Conservation (phyloP, 2,888 invertebrate genomes). For the Cotesia congregata region DNA sequence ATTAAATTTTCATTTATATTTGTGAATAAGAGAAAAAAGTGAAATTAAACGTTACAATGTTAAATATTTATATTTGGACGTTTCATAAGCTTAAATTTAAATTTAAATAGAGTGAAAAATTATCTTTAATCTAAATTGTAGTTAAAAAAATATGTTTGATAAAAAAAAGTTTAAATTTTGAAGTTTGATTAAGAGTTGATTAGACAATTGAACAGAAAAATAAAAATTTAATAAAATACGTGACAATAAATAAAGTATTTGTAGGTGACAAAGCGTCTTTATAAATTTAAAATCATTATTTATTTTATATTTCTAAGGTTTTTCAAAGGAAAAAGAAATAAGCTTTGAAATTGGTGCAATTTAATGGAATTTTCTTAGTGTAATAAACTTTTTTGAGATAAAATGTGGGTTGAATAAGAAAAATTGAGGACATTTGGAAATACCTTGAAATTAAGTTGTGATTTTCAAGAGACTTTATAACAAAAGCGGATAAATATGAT, state of each 20-base stretch:
- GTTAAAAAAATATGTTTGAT: not conserved
- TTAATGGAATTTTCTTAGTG: conserved; percentile 1
- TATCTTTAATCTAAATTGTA: not conserved
- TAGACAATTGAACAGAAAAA: conserved; percentile 8
- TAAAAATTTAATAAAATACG: not conserved
- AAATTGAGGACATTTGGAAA: conserved; percentile 14
- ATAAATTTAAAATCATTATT: conserved; percentile 59
- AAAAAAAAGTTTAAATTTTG: not conserved
- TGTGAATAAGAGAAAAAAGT: conserved; percentile 9
- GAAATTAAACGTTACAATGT: not conserved
- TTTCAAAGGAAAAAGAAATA: conserved; percentile 27
- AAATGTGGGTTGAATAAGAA: not conserved
- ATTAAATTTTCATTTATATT: conserved; percentile 1
- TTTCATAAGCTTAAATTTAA: not conserved
- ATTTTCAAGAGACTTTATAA: conserved; percentile 13
- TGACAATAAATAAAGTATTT: not conserved
- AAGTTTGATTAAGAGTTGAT: not conserved
- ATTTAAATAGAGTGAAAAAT: not conserved
- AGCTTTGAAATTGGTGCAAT: conserved; percentile 9
- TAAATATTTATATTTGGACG: not conserved
- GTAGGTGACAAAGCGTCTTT: not conserved
- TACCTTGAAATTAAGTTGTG: not conserved
- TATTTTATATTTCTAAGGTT: conserved; percentile 61
- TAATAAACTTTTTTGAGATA: conserved; percentile 5
- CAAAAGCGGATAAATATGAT: conserved; percentile 23